A percentile compares a stretch with the other conserved stretches of the same genome.
phyloP scores from a whole-genome alignment of 1,140 invertebrate genomes.

The Mycetomoellerius zeteki region DNA sequence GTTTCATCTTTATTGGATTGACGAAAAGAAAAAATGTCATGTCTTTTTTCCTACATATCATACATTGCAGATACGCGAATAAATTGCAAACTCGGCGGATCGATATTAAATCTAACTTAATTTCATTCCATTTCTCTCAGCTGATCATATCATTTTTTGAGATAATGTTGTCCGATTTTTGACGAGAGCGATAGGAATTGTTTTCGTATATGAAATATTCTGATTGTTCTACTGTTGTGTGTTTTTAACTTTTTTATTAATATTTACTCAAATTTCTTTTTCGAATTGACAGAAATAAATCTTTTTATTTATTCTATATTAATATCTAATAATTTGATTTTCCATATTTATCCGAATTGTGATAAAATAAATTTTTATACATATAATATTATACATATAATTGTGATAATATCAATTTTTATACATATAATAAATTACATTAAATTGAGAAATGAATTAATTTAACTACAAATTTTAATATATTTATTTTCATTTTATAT shows the following conservation, averaged over 20 bases:
- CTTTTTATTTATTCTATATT: slow-evolving; percentile 4
- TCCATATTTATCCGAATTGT: background rate
- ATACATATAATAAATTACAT: background rate
- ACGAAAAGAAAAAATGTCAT: background rate
- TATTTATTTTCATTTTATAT: background rate
- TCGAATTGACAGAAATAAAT: background rate
- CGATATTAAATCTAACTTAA: background rate
- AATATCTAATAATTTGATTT: background rate
- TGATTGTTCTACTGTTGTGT: background rate
- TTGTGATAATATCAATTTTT: too few relatives aligned
- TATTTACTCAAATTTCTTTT: background rate
- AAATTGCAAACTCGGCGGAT: slow-evolving; percentile 21
- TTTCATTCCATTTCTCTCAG: background rate
- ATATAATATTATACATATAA: background rate
- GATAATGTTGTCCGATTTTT: background rate
- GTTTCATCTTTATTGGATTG: slow-evolving; percentile 8
- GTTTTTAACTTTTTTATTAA: background rate
- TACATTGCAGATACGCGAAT: background rate
- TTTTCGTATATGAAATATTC: background rate
- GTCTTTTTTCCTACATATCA: background rate
- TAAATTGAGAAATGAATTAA: background rate
- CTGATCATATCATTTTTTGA: background rate
- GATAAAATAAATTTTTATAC: background rate
- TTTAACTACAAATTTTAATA: background rate
- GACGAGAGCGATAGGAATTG: background rate